Base-by-base conservation (phyloP, 2,113 vertebrate genomes). In the Tachysurus fulvidraco region DNA sequence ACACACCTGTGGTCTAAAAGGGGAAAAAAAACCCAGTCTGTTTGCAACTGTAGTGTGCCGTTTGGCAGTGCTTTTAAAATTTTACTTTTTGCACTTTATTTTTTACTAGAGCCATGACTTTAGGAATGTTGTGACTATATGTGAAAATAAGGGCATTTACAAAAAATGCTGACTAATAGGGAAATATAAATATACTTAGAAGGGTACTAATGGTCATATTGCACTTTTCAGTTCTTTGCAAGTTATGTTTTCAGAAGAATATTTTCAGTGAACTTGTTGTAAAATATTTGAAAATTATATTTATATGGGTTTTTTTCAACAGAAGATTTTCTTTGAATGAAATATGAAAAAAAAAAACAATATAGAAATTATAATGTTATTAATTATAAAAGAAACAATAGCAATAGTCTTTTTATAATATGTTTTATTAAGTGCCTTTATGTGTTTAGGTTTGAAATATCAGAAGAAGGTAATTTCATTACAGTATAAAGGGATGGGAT, bases 1-100 rank as follows among this genome's bases (percentile, higher is more conserved):
- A 88, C 13, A 64, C 83, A 25, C 87, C 88, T 80, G 83, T 90
- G 41, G 76, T 87, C 76, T 84, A 59, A 83, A 85, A 59, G 52
- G 25, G 25, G 16, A 85, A 62, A 54, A 54, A 60, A 52, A 10
- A 21, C 36, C 69, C 59, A 55, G n/a, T 46, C 5, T 67, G 25
- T 64, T 44, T 59, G 21, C 50, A 57, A 14, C 36, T 50, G 52
- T 36, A 2, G 36, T 25, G 78, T 82, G 13, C 64, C 23, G 21
- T 50, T 6, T 12, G 44, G 5, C 36, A 69, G 36, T 36, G 36
- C 36, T 36, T 36, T 36, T 36, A 1, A 36, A 36, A 17, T 50
- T 44, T 54, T 54, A 9, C 30, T 3, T 59, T 81, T 76, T 36
- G 79, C 79, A 86, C 65, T 74, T 86, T 82, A 52, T 69, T 44